Percentiles rank a stretch among this genome's conserved stretches.
Evolutionary conservation across 2,113 vertebrate species (phyloP).

Genomic region (Phycodurus eques): DNA sequence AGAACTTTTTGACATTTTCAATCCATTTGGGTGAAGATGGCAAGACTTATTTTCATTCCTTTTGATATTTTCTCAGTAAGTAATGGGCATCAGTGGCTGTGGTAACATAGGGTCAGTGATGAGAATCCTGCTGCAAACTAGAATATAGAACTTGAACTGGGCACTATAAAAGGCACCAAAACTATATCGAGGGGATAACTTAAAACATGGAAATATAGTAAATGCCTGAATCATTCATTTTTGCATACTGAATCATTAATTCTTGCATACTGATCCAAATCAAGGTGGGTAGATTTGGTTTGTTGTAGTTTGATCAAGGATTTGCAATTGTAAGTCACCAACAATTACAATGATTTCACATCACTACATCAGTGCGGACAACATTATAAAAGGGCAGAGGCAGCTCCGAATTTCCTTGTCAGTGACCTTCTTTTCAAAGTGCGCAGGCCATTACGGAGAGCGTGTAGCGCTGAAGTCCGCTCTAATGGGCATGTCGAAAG

Average conservation of each 20-base stretch:
- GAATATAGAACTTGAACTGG: neutral
- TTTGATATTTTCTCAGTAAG: neutral
- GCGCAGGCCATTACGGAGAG: constrained; percentile 29
- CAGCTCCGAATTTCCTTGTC: constrained; percentile 13
- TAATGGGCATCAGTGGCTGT: neutral
- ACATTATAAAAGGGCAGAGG: neutral
- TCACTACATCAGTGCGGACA: neutral
- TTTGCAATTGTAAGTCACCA: neutral
- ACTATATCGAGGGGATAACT: neutral
- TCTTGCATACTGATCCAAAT: neutral
- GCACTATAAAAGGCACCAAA: neutral
- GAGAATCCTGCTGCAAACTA: neutral
- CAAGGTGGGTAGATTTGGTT: neutral
- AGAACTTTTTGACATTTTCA: neutral
- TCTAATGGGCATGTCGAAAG: constrained; percentile 37
- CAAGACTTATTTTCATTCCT: neutral
- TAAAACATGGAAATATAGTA: too few relatives aligned
- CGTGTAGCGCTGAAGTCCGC: constrained; percentile 23
- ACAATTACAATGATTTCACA: neutral
- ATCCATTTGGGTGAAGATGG: neutral
- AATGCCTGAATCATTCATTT: too few relatives aligned
- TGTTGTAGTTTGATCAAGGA: neutral
- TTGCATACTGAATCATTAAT: too few relatives aligned
- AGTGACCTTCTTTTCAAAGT: constrained; percentile 11
- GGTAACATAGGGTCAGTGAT: neutral